Percentiles rank a stretch among this genome's conserved stretches.
phyloP scores from a whole-genome alignment of 2,888 invertebrate genomes.

The Conchocele bisecta region DNA sequence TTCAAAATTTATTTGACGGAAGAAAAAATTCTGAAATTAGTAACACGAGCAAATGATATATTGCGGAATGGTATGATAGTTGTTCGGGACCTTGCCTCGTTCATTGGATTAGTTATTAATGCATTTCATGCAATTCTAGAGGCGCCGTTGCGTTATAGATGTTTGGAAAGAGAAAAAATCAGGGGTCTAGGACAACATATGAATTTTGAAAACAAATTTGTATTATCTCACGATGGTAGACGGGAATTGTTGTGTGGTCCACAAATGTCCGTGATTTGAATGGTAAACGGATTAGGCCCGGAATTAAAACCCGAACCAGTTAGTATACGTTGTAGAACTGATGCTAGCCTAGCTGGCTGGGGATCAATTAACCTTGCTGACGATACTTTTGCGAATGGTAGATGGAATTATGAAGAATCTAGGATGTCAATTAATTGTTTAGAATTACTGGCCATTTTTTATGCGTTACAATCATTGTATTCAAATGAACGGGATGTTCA shows the following conservation, averaged over 20 bases:
- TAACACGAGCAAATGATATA: slow-evolving; percentile 3
- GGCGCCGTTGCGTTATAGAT: slow-evolving; percentile 34
- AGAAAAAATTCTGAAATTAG: slow-evolving; percentile 30
- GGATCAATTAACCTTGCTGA: slow-evolving; percentile 6
- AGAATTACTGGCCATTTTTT: slow-evolving; percentile 31
- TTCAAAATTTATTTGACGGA: slow-evolving; percentile 40
- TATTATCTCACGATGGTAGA: not conserved
- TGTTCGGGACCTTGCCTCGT: slow-evolving; percentile 30
- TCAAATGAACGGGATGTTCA: not conserved
- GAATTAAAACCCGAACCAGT: no score
- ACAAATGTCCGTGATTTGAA: slow-evolving; percentile 15
- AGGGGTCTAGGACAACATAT: slow-evolving; percentile 2
- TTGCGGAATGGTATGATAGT: not conserved
- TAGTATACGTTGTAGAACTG: slow-evolving; percentile 21
- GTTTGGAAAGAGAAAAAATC: slow-evolving; percentile 32
- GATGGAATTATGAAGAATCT: slow-evolving; percentile 17
- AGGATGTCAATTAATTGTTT: slow-evolving; percentile 26
- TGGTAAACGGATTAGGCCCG: slow-evolving; percentile 33
- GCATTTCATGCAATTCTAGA: slow-evolving; percentile 31
- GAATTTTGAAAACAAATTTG: slow-evolving; percentile 11
- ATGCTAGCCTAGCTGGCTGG: slow-evolving; percentile 28
- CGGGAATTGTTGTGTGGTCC: slow-evolving; percentile 19
- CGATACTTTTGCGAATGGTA: slow-evolving; percentile 8
- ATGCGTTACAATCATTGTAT: slow-evolving; percentile 21
- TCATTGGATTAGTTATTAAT: slow-evolving; percentile 21